These are phyloP conservation scores for Corvus cornix DNA, from an alignment of 2,113 vertebrate species.

Conservation along the genomic window DNA sequence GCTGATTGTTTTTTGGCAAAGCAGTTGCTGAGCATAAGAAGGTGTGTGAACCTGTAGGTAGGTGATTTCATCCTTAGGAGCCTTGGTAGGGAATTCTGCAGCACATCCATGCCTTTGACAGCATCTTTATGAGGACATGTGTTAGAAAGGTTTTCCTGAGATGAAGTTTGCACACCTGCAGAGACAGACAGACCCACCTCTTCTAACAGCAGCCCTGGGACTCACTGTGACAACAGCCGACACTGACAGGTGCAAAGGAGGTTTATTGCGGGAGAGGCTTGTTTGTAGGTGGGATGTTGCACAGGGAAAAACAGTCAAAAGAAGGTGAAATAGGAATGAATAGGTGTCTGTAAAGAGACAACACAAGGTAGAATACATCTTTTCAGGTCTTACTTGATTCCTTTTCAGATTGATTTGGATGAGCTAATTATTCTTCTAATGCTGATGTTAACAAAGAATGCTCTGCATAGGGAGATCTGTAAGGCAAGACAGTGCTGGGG, in stretches of 20 bases:
- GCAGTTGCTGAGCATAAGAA: neutral
- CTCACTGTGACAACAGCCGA: neutral
- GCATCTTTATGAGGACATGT: neutral
- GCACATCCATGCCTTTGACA: neutral
- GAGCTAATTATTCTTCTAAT: neutral
- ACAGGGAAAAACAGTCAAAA: neutral
- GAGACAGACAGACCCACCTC: neutral
- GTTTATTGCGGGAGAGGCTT: neutral
- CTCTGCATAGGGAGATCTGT: neutral
- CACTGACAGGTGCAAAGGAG: neutral
- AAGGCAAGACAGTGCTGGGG: neutral
- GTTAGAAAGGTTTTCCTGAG: neutral
- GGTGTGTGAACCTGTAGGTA: neutral
- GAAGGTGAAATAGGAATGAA: neutral
- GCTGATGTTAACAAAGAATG: neutral
- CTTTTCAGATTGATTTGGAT: neutral
- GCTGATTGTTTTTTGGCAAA: neutral
- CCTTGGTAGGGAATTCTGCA: neutral
- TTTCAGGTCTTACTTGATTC: neutral
- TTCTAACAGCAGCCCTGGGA: fast-evolving
- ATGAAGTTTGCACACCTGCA: neutral
- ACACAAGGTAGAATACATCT: neutral
- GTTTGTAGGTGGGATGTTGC: neutral
- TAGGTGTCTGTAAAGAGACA: neutral
- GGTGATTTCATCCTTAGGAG: neutral